Percentiles rank a stretch among this genome's conserved stretches.
phyloP scores from a whole-genome alignment of 2,797 vertebrate genomes.

The Pipistrellus pipistrellus region DNA sequence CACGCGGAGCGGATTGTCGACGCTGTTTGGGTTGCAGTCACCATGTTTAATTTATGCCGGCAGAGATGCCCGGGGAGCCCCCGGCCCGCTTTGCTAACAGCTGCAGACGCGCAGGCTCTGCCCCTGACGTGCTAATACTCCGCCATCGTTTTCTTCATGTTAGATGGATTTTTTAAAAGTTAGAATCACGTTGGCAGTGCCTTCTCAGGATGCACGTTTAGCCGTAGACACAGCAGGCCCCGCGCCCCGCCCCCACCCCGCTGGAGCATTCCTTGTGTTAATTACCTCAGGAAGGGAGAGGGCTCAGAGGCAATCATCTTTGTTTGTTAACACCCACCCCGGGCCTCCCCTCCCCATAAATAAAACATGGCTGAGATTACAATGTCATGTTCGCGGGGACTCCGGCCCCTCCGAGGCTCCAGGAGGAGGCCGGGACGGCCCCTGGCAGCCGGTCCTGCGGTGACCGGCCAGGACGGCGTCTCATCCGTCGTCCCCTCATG shows the following conservation, averaged over 20 bases:
- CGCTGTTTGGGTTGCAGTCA: conserved; percentile 79
- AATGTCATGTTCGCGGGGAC: conserved; percentile 90
- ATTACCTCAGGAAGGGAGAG: conserved; percentile 92
- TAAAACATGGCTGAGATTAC: conserved; percentile 94
- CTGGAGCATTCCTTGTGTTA: conserved; percentile 92
- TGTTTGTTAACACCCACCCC: conserved; percentile 94
- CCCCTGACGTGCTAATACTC: conserved; percentile 84
- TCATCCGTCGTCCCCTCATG: conserved; percentile 81
- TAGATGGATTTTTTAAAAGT: conserved; percentile 81
- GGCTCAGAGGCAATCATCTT: conserved; percentile 94
- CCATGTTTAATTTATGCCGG: conserved; percentile 83
- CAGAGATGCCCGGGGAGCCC: conserved; percentile 63
- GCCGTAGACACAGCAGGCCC: conserved; percentile 86
- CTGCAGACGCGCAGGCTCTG: conserved; percentile 77
- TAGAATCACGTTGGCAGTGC: conserved; percentile 82
- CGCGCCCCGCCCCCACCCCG: conserved; percentile 81
- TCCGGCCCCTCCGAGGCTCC: conserved; percentile 88
- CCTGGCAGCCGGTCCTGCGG: conserved; percentile 74
- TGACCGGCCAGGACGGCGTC: conserved; percentile 64
- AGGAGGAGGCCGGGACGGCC: conserved; percentile 88
- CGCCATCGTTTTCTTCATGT: conserved; percentile 80
- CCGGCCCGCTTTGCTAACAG: conserved; percentile 74
- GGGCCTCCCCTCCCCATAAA: conserved; percentile 89
- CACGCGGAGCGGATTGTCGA: conserved; percentile 79
- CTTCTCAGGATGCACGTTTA: conserved; percentile 87